Percentiles rank a stretch among this genome's conserved stretches.
Conservation (phyloP, 30 jellyfish, hydroid and myxozoan genomes). For the Phacellophora camtschatica region DNA sequence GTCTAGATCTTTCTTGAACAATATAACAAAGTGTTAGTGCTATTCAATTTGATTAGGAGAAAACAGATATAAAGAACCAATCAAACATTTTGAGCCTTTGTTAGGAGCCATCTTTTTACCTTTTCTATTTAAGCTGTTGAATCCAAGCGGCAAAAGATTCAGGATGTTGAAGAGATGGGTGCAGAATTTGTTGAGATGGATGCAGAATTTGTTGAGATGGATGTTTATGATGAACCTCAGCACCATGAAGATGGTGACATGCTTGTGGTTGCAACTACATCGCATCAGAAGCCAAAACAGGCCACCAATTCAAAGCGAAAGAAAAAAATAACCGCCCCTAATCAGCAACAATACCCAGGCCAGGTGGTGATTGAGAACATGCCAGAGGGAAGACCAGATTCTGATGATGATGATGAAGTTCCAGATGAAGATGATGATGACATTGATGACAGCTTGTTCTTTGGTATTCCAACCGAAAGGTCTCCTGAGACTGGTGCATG, state of each 20-base stretch:
- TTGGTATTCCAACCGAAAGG: conserved; percentile 87
- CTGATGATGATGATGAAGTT: conserved; percentile 89
- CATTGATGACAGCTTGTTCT: conserved; percentile 91
- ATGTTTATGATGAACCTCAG: conserved; percentile 1
- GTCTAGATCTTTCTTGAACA: no score
- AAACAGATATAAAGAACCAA: no score
- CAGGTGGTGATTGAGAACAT: conserved; percentile 23
- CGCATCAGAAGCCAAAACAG: conserved; percentile 2
- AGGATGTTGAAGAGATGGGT: conserved; percentile 56
- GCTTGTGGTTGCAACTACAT: conserved; percentile 12
- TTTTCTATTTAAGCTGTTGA: not conserved
- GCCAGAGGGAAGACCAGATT: conserved; percentile 32
- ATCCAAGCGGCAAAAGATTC: conserved; percentile 23
- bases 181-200: conserved; percentile 13
- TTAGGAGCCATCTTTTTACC: not conserved
- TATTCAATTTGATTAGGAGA: no score
- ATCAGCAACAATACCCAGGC: not conserved
- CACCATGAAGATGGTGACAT: conserved; percentile 3
- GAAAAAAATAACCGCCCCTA: not conserved
- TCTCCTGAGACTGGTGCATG: conserved; percentile 59
- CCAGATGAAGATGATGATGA: conserved; percentile 97
- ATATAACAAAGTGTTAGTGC: no score
- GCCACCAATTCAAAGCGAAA: not conserved
- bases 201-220: no score
- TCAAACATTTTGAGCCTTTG: no score